Evolutionary conservation across 2,888 invertebrate genomes (phyloP).

Genomic region (Drosophila merina): DNA sequence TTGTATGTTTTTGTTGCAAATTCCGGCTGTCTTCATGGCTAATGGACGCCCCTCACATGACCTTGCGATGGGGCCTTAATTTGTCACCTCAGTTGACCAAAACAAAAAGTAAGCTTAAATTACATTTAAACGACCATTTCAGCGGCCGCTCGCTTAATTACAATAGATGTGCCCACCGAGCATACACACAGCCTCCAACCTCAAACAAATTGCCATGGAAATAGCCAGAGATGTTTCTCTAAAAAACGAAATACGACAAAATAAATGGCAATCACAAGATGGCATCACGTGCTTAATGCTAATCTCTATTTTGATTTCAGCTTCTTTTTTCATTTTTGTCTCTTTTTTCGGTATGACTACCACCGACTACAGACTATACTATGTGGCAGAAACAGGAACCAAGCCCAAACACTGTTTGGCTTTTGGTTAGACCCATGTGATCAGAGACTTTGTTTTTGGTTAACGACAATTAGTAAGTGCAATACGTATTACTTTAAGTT

Average conservation of each 20-base stretch:
- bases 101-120: conserved; percentile 55
- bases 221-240: conserved; percentile 22
- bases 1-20: not conserved
- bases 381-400: conserved; percentile 57
- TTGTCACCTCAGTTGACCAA: conserved; percentile 74
- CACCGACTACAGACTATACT: not conserved
- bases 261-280: conserved; percentile 32
- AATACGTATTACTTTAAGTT: conserved; percentile 45
- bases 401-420: conserved; percentile 54
- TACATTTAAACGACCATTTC: conserved; percentile 76
- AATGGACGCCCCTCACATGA: conserved; percentile 78
- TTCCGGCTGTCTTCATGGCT: conserved; percentile 64
- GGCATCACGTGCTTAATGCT: conserved; percentile 63
- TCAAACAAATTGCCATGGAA: conserved; percentile 5
- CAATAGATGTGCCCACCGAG: conserved; percentile 34
- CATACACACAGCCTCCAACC: conserved; percentile 17
- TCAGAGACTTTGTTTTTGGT: conserved; percentile 41
- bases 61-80: conserved; percentile 68
- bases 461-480: conserved; percentile 60
- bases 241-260: conserved; percentile 26
- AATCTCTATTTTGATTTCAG: conserved; percentile 44
- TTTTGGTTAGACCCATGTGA: conserved; percentile 65
- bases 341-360: not conserved
- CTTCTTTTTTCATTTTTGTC: conserved; percentile 28
- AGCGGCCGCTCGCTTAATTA: conserved; percentile 62